Conservation (phyloP, 2,113 vertebrate species). For the Capreolus pygargus region DNA sequence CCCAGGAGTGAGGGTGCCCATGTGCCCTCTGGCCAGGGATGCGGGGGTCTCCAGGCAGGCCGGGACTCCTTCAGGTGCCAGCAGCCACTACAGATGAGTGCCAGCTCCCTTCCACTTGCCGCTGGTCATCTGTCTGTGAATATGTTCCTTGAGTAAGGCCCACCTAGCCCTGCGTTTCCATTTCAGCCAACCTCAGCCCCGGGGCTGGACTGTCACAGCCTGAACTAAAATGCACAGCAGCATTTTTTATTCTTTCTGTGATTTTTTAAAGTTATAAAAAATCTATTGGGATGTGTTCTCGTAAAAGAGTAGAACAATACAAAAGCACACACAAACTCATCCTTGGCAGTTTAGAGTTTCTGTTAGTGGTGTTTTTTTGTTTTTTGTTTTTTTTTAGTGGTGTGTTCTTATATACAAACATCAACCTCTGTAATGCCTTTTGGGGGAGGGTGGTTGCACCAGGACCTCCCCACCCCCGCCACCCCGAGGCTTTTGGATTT, state of each 20-base stretch:
- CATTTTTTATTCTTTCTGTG: neutral
- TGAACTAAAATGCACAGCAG: neutral
- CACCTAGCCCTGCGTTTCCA: neutral
- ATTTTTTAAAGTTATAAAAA: neutral
- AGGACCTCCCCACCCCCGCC: neutral
- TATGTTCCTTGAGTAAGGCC: neutral
- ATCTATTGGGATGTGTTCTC: neutral
- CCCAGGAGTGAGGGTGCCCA: neutral
- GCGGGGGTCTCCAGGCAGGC: neutral
- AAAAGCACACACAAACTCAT: neutral
- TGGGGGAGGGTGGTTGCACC: neutral
- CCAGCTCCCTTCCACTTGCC: neutral
- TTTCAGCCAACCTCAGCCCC: neutral
- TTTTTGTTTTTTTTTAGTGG: neutral
- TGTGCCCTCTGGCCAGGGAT: neutral
- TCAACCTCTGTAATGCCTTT: neutral
- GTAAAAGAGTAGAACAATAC: neutral
- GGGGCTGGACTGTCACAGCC: accelerated
- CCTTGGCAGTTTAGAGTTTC: neutral
- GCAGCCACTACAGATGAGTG: neutral
- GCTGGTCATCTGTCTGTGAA: neutral
- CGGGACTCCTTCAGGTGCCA: accelerated
- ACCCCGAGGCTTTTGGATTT: neutral
- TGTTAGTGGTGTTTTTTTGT: neutral
- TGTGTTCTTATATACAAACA: neutral